Evolutionary conservation across 2,888 invertebrate genomes (phyloP).

Genomic region (Callyntrura sp.): DNA sequence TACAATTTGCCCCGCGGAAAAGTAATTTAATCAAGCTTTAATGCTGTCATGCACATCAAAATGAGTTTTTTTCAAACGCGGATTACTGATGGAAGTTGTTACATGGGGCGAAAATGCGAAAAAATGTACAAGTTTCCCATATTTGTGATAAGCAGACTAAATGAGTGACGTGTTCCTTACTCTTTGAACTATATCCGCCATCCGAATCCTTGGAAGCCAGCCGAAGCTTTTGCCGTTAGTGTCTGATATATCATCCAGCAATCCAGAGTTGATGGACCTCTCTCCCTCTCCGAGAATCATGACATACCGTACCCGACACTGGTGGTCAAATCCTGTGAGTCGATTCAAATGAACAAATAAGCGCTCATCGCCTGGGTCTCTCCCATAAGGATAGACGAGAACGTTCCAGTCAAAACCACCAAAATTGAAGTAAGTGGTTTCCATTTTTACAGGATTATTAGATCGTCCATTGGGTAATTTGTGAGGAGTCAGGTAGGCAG

Average conservation of each 20-base stretch:
- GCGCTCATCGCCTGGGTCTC: constrained; percentile 85
- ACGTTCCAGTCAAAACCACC: constrained; percentile 94
- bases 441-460: constrained; percentile 86
- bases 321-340: constrained; percentile 93
- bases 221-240: constrained; percentile 90
- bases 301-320: constrained; percentile 88
- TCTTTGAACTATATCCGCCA: constrained; percentile 85
- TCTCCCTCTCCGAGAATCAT: constrained; percentile 90
- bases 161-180: no score
- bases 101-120: neutral
- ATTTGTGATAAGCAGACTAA: no score
- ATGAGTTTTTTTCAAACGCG: no score
- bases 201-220: constrained; percentile 89
- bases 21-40: constrained; percentile 40
- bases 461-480: constrained; percentile 79
- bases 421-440: constrained; percentile 91
- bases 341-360: constrained; percentile 89
- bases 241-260: constrained; percentile 90
- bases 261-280: constrained; percentile 89
- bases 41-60: no score
- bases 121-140: no score
- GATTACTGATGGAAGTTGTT: no score
- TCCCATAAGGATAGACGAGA: constrained; percentile 87
- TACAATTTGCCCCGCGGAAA: no score
- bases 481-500: constrained; percentile 84